phyloP scores from a whole-genome alignment of 2,797 vertebrate genomes.

The Antennarius maculatus region DNA sequence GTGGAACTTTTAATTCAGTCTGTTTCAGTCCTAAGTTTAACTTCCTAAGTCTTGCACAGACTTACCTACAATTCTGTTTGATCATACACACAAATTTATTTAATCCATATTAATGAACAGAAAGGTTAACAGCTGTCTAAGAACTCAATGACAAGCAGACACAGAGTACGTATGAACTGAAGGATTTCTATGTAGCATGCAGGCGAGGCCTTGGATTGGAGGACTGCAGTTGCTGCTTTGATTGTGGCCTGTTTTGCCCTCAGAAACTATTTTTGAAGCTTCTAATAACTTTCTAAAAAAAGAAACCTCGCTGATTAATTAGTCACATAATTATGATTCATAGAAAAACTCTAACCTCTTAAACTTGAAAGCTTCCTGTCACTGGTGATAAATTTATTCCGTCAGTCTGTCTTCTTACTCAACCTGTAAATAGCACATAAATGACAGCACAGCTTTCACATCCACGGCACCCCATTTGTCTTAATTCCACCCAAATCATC shows the following conservation, averaged over 20 bases:
- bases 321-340: slow-evolving; percentile 26
- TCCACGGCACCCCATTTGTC: slow-evolving; percentile 24
- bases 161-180: background rate
- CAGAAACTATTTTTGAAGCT: slow-evolving; percentile 6
- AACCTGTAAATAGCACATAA: slow-evolving; percentile 31
- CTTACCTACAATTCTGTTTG: background rate
- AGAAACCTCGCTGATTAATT: slow-evolving; percentile 7
- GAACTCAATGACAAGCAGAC: background rate
- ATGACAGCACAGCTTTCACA: slow-evolving; percentile 29
- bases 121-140: background rate
- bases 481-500: background rate
- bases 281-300: slow-evolving; percentile 1
- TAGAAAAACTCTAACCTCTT: background rate
- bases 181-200: background rate
- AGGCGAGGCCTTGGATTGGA: background rate
- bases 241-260: slow-evolving; percentile 8
- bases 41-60: background rate
- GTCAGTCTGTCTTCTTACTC: slow-evolving; percentile 15
- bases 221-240: slow-evolving; percentile 4
- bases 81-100: background rate
- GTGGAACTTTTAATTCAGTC: background rate
- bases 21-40: background rate
- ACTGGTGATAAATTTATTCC: slow-evolving; percentile 13
- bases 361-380: slow-evolving; percentile 10
- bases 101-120: background rate